These are phyloP conservation scores for Morpho achilles DNA, from an alignment of 2,888 invertebrate species.

Conservation along the genomic window DNA sequence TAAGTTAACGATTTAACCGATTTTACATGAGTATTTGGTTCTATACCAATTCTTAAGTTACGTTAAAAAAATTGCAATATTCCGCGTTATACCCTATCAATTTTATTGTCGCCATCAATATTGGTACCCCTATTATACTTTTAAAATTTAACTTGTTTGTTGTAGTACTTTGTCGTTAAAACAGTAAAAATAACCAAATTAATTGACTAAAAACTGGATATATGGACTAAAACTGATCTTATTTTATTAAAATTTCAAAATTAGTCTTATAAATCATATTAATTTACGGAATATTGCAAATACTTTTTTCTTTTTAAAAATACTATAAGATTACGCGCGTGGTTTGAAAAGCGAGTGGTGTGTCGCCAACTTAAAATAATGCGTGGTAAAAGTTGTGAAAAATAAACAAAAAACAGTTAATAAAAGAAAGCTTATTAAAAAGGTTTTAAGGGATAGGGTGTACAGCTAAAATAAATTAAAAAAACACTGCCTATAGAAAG, in stretches of 20 bases:
- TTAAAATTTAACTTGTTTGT: not conserved
- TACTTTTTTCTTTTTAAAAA: not conserved
- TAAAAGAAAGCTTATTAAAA: not conserved
- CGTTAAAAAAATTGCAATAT: conserved; percentile 4
- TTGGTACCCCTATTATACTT: not conserved
- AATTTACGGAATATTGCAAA: conserved; percentile 6
- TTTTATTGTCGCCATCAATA: conserved; percentile 2
- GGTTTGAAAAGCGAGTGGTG: conserved; percentile 15
- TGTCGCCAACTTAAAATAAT: conserved; percentile 9
- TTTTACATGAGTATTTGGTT: too few species aligned
- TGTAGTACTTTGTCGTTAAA: too few species aligned
- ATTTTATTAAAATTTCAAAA: too few species aligned
- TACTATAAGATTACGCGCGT: conserved; percentile 21
- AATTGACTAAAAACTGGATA: too few species aligned
- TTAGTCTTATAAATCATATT: not conserved
- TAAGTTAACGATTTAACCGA: too few species aligned
- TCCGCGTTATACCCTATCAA: not conserved
- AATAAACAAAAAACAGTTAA: conserved; percentile 6
- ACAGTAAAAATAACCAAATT: too few species aligned
- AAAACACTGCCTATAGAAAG: conserved; percentile 32
- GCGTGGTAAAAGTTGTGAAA: conserved; percentile 15
- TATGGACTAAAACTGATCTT: too few species aligned
- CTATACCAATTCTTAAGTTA: not conserved
- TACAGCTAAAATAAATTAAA: conserved; percentile 30
- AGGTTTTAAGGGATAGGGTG: conserved; percentile 7